Conservation (phyloP, 1,140 invertebrate genomes). For the Musca vetustissima region DNA sequence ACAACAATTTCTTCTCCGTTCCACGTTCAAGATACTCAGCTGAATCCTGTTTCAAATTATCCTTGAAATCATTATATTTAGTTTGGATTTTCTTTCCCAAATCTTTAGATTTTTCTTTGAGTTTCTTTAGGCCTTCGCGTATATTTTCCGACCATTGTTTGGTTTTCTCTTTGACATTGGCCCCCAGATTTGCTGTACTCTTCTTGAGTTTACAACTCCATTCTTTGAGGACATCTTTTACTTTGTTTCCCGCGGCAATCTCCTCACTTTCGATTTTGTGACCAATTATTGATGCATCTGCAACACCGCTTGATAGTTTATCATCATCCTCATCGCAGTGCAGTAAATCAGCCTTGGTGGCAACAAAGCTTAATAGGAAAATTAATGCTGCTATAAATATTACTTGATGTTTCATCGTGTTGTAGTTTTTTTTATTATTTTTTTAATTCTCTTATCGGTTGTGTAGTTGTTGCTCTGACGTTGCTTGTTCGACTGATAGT, state of each 20-base stretch:
- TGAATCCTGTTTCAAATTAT: conserved; percentile 41
- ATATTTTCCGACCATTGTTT: conserved; percentile 42
- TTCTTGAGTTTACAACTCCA: conserved; percentile 48
- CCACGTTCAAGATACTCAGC: conserved; percentile 38
- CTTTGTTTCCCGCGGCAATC: conserved; percentile 38
- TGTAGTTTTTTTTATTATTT: too few species aligned
- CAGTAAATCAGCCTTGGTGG: conserved; percentile 36
- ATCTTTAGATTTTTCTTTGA: conserved; percentile 44
- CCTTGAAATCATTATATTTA: conserved; percentile 46
- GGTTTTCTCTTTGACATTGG: conserved; percentile 36
- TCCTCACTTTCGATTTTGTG: conserved; percentile 27
- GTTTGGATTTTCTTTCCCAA: conserved; percentile 41
- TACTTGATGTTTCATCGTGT: too few species aligned
- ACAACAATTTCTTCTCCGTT: conserved; percentile 28
- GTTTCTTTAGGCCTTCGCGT: conserved; percentile 46
- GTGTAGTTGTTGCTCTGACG: too few species aligned
- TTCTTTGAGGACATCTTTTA: conserved; percentile 47
- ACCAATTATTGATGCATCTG: conserved; percentile 32
- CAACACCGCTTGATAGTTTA: conserved; percentile 29
- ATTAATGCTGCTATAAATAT: too few species aligned
- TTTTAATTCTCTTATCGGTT: too few species aligned
- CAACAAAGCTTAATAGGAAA: neutral
- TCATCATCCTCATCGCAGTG: conserved; percentile 49
- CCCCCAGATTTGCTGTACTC: conserved; percentile 37
- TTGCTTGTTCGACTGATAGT: too few species aligned